Evolutionary conservation across 2,113 vertebrate species (phyloP).

Genomic region (Ptychochromis oligacanthus): DNA sequence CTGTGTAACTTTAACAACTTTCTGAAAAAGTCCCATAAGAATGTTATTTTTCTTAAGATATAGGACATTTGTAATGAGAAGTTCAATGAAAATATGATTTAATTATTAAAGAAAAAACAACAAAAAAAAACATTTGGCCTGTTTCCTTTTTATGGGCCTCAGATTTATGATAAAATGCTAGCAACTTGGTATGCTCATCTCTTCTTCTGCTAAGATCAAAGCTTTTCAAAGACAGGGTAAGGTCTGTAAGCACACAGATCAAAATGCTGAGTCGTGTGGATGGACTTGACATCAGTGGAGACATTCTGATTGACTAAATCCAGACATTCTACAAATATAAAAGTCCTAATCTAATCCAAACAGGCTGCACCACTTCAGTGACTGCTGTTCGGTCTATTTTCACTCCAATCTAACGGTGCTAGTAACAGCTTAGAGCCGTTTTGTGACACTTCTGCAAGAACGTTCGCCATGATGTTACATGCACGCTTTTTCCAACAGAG

Average conservation of each 20-base stretch:
- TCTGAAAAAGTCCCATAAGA: constrained; percentile 10
- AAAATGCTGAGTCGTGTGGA: constrained; percentile 9
- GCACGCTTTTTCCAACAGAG: constrained; percentile 27
- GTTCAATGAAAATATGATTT: neutral
- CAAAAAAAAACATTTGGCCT: neutral
- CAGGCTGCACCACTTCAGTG: neutral
- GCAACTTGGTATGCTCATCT: constrained; percentile 33
- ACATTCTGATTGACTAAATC: constrained; percentile 9
- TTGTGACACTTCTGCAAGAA: neutral
- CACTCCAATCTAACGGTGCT: neutral
- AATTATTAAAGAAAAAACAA: neutral
- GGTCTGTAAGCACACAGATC: constrained; percentile 14
- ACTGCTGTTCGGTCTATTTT: neutral
- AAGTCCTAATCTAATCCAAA: constrained; percentile 3
- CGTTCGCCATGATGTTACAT: neutral
- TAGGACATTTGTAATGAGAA: neutral
- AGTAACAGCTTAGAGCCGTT: neutral
- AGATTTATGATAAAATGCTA: constrained; percentile 24
- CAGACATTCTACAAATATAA: neutral
- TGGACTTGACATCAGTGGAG: constrained; percentile 7
- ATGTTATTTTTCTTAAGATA: neutral
- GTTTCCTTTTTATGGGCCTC: neutral
- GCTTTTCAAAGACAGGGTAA: constrained; percentile 13
- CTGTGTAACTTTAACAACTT: constrained; percentile 22
- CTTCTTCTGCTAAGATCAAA: constrained; percentile 44